phyloP scores from a whole-genome alignment of 2,113 vertebrate genomes.

The Bufo gargarizans region DNA sequence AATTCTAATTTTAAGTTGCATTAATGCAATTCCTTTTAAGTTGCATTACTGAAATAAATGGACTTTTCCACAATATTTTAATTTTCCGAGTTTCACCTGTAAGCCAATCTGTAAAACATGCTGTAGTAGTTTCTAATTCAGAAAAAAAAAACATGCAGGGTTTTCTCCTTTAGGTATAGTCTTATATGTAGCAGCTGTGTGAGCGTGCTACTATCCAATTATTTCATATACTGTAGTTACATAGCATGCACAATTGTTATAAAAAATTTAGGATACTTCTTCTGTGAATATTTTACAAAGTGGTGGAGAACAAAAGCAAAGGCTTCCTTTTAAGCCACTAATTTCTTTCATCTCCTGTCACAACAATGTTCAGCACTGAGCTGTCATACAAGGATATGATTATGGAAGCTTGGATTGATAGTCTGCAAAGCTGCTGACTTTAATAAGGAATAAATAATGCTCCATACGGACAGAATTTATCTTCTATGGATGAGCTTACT shows the following conservation, averaged over 20 bases:
- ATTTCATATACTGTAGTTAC: background rate
- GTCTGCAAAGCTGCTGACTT: background rate
- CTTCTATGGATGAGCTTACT: background rate
- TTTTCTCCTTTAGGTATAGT: background rate
- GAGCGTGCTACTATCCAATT: background rate
- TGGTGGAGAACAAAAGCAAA: constrained; percentile 20
- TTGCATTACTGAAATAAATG: too few relatives aligned
- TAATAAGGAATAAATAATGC: constrained; percentile 24
- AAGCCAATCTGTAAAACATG: background rate
- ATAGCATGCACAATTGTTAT: background rate
- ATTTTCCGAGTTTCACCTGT: too few relatives aligned
- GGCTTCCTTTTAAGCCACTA: constrained; percentile 37
- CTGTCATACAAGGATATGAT: background rate
- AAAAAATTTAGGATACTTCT: constrained; percentile 16
- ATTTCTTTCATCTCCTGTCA: constrained; percentile 47
- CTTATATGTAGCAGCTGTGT: background rate
- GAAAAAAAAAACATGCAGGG: background rate
- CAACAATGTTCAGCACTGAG: constrained; percentile 15
- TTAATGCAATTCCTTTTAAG: too few relatives aligned
- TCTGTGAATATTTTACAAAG: constrained; percentile 32
- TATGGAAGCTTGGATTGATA: constrained; percentile 14
- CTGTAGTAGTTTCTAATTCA: background rate
- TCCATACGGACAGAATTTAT: background rate
- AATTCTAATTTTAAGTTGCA: too few relatives aligned
- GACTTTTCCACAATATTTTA: too few relatives aligned